Conservation (phyloP, 2,888 invertebrate genomes). For the Drosophila paucipuncta region DNA sequence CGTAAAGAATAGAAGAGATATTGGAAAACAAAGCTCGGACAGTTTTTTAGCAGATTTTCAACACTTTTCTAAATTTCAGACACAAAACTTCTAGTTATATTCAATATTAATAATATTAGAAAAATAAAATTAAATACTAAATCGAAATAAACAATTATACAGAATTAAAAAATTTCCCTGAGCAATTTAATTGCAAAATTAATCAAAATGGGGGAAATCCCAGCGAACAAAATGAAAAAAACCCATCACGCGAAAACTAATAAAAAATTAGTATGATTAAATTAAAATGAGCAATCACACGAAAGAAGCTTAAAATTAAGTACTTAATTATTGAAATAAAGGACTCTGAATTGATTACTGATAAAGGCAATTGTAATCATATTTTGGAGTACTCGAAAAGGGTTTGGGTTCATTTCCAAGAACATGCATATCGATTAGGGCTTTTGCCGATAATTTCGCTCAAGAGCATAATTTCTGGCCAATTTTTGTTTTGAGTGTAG, state of each 20-base stretch:
- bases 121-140: not conserved
- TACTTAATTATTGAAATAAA: not conserved
- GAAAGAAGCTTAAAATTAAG: not conserved
- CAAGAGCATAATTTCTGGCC: not conserved
- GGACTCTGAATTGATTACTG: not conserved
- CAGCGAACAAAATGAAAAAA: not conserved
- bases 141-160: not conserved
- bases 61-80: not conserved
- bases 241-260: not conserved
- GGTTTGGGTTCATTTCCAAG: not conserved
- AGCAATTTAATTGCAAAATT: not conserved
- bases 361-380: not conserved
- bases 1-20: not conserved
- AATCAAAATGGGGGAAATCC: not conserved
- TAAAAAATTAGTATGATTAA: not conserved
- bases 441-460: not conserved
- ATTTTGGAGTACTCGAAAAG: not conserved
- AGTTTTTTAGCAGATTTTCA: not conserved
- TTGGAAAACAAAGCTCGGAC: not conserved
- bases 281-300: not conserved
- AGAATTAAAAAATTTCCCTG: not conserved
- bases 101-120: not conserved
- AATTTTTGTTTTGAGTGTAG: conserved; percentile 6
- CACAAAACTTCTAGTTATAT: not conserved
- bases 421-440: not conserved